A percentile compares a stretch with the other conserved stretches of the same genome.
Evolutionary conservation across 2,888 invertebrate species (phyloP).

Genomic region (Sphaerophoria taeniata): DNA sequence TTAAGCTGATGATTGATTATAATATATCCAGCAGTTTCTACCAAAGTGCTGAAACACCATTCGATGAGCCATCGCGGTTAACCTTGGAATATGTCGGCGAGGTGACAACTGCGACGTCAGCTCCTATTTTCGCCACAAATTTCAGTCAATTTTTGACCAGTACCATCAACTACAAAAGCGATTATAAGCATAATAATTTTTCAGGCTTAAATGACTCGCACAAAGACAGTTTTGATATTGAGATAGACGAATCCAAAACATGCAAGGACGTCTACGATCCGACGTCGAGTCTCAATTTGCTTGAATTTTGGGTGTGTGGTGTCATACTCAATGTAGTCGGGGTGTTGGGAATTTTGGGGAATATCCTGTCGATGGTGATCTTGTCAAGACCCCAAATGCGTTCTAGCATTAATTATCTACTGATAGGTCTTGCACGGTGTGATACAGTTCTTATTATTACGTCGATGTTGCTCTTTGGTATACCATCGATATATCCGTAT

Average conservation of each 20-base stretch:
- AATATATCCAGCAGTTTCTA: conserved; percentile 69
- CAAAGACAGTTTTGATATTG: background rate
- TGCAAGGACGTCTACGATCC: conserved; percentile 79
- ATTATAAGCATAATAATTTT: background rate
- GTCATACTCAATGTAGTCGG: conserved; percentile 91
- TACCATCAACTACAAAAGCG: conserved; percentile 35
- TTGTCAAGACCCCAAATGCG: conserved; percentile 97
- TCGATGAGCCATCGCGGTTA: conserved; percentile 64
- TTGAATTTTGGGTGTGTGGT: conserved; percentile 92
- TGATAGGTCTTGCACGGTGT: conserved; percentile 96
- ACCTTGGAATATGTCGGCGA: conserved; percentile 67
- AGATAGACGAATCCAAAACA: conserved; percentile 12
- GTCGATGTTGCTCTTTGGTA: conserved; percentile 92
- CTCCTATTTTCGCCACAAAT: conserved; percentile 48
- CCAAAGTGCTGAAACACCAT: conserved; percentile 69
- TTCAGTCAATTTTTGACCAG: conserved; percentile 49
- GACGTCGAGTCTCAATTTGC: conserved; percentile 82
- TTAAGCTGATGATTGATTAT: conserved; percentile 70
- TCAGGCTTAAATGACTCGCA: background rate
- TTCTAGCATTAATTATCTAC: conserved; percentile 96
- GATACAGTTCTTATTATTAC: conserved; percentile 96
- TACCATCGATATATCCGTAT: conserved; percentile 93
- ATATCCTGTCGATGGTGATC: conserved; percentile 95
- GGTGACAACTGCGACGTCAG: conserved; percentile 48
- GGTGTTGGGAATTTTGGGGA: conserved; percentile 93